Conservation (phyloP, 1,140 invertebrate genomes). For the Bradysia coprophila region DNA sequence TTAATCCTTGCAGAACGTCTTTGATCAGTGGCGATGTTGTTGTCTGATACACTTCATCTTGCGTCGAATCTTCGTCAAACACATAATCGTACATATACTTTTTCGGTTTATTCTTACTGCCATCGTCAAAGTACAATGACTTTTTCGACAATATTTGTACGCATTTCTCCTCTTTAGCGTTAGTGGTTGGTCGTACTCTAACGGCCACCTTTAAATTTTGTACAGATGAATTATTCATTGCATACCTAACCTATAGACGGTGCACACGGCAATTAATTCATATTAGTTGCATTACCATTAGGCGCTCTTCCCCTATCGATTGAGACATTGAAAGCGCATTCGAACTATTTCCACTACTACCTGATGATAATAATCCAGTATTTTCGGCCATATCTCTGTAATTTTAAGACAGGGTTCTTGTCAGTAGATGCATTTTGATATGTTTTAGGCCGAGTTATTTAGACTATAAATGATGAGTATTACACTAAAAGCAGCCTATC, state of each 20-base stretch:
- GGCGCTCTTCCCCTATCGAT: too few relatives aligned
- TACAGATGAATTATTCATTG: background rate
- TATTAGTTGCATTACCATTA: too few relatives aligned
- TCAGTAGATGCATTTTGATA: too few relatives aligned
- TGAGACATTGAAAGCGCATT: too few relatives aligned
- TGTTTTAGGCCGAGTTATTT: too few relatives aligned
- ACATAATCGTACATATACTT: constrained; percentile 78
- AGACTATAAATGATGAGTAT: too few relatives aligned
- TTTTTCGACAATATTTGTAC: constrained; percentile 21
- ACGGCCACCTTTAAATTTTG: constrained; percentile 17
- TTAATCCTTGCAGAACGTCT: constrained; percentile 82
- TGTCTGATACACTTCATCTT: constrained; percentile 67
- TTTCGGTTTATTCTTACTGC: constrained; percentile 31
- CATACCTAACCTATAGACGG: background rate
- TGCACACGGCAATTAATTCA: too few relatives aligned
- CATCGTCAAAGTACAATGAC: constrained; percentile 24
- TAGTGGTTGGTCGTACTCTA: constrained; percentile 17
- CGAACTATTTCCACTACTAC: too few relatives aligned
- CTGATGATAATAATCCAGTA: too few relatives aligned
- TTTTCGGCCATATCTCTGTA: too few relatives aligned
- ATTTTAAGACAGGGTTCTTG: too few relatives aligned
- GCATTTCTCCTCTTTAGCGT: constrained; percentile 15
- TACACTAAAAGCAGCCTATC: too few relatives aligned
- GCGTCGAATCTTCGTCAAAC: constrained; percentile 57
- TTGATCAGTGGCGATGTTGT: constrained; percentile 66